Percentiles rank a stretch among this genome's conserved stretches.
Conservation (phyloP, 2,888 invertebrate genomes). For the Diadegma fenestrale region DNA sequence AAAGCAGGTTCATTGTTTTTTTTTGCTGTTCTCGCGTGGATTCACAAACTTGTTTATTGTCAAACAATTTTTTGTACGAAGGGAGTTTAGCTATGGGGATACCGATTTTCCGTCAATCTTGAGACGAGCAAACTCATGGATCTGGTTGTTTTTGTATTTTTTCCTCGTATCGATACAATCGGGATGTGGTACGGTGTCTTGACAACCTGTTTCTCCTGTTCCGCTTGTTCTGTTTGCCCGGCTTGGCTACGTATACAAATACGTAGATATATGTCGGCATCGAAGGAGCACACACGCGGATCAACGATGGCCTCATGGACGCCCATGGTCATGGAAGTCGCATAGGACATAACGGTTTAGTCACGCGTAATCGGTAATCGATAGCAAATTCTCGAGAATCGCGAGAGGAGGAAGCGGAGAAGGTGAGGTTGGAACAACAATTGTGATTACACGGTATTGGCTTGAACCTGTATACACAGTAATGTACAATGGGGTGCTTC, state of each 20-base stretch:
- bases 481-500: constrained; percentile 42
- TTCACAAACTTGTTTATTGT: background rate
- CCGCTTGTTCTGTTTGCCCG: background rate
- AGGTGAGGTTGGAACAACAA: constrained; percentile 50
- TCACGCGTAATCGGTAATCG: constrained; percentile 73
- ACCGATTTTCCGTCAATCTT: background rate
- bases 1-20: background rate
- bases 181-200: background rate
- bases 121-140: background rate
- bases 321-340: constrained; percentile 59
- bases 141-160: background rate
- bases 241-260: background rate
- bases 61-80: too few species aligned
- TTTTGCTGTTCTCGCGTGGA: background rate
- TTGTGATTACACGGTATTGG: constrained; percentile 66
- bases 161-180: background rate
- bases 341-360: constrained; percentile 60
- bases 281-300: constrained; percentile 14
- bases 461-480: constrained; percentile 58
- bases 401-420: constrained; percentile 34
- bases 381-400: constrained; percentile 70
- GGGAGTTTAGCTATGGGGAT: too few species aligned
- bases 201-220: background rate
- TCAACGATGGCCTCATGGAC: constrained; percentile 36
- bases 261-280: background rate